Conservation (phyloP, 2,797 vertebrate genomes). For the Brachyalestes nurse region DNA sequence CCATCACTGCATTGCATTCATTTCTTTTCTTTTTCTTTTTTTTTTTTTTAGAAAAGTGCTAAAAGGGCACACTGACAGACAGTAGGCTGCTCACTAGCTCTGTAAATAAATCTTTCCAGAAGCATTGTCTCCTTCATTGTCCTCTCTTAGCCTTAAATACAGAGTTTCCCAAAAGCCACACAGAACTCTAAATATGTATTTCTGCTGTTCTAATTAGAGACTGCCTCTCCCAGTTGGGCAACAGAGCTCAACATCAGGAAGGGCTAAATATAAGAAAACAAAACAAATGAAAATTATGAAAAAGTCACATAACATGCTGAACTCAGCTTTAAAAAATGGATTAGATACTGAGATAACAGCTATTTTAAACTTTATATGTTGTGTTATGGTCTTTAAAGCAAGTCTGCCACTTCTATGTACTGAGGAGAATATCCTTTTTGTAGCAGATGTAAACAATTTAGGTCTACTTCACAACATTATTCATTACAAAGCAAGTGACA, state of each 20-base stretch:
- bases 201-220: constrained; percentile 82
- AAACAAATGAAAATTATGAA: constrained; percentile 77
- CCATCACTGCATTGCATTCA: neutral
- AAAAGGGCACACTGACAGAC: constrained; percentile 2
- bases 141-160: constrained; percentile 77
- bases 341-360: neutral
- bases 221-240: constrained; percentile 71
- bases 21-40: neutral
- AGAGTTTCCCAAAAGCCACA: constrained; percentile 78
- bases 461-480: neutral
- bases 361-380: constrained; percentile 9
- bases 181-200: constrained; percentile 80
- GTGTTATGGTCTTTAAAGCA: neutral
- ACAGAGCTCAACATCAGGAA: constrained; percentile 71
- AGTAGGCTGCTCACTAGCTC: constrained; percentile 12
- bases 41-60: neutral
- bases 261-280: constrained; percentile 81
- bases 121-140: constrained; percentile 80
- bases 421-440: neutral
- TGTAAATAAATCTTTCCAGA: constrained; percentile 43
- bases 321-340: constrained; percentile 15
- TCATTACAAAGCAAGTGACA: neutral
- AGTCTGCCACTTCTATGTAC: neutral
- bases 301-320: constrained; percentile 59
- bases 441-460: neutral